Evolutionary conservation across 2,888 invertebrate species (phyloP).

Genomic region (Caenorhabditis sp.): DNA sequence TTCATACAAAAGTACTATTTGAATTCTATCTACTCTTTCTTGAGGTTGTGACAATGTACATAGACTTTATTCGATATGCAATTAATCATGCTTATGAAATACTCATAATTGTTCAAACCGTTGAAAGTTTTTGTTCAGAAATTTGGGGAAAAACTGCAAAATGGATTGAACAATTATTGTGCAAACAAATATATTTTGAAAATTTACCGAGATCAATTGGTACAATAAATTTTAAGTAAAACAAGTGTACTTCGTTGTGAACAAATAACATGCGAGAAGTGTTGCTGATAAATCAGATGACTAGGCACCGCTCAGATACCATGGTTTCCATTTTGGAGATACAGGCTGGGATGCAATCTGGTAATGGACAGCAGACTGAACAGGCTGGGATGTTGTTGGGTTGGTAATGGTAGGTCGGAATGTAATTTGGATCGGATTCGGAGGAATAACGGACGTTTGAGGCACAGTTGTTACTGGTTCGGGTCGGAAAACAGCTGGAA

Average conservation of each 20-base stretch:
- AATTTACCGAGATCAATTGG: constrained; percentile 46
- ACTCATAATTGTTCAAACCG: constrained; percentile 44
- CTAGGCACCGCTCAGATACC: constrained; percentile 67
- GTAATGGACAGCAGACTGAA: constrained; percentile 26
- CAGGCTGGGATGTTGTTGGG: constrained; percentile 27
- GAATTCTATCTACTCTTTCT: constrained; percentile 33
- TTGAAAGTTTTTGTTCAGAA: constrained; percentile 1
- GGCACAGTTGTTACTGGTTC: constrained; percentile 40
- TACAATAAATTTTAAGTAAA: constrained; percentile 61
- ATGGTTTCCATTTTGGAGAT: constrained; percentile 70
- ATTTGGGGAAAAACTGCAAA: constrained; percentile 5
- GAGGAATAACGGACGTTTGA: constrained; percentile 40
- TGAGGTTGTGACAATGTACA: constrained; percentile 45
- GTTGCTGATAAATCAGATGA: neutral
- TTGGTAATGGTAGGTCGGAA: constrained; percentile 14
- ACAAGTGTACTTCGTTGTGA: constrained; percentile 49
- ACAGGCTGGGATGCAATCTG: constrained; percentile 28
- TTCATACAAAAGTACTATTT: constrained; percentile 19
- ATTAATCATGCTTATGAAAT: constrained; percentile 27
- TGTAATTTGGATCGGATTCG: constrained; percentile 32
- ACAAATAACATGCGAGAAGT: neutral
- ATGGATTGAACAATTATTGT: constrained; percentile 49
- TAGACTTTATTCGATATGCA: constrained; percentile 7
- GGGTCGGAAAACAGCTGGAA: constrained; percentile 43
- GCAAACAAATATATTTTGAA: constrained; percentile 26